phyloP scores from a whole-genome alignment of 2,888 invertebrate genomes.

The Meiosimyza platycephala region DNA sequence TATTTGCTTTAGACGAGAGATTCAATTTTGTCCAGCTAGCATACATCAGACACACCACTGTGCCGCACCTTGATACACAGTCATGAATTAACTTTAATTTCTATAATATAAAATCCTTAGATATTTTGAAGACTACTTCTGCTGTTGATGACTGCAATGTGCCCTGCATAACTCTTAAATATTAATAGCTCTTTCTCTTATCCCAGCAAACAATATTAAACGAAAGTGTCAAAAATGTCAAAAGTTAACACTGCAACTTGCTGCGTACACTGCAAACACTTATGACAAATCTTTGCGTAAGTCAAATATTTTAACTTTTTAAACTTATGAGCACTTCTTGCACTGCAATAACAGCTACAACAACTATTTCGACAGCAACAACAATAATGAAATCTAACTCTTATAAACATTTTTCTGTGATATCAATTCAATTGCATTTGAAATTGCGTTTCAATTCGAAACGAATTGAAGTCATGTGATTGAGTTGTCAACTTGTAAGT shows the following conservation, averaged over 20 bases:
- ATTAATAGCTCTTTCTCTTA: too few relatives aligned
- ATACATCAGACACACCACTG: too few relatives aligned
- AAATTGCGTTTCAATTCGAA: conserved; percentile 21
- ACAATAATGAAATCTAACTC: not conserved
- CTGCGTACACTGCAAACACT: too few relatives aligned
- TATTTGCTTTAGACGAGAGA: too few relatives aligned
- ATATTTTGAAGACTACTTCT: too few relatives aligned
- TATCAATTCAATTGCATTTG: not conserved
- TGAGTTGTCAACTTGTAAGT: not conserved
- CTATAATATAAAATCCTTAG: too few relatives aligned
- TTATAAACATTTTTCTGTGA: conserved; percentile 11
- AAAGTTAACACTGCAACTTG: conserved; percentile 16
- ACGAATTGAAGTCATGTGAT: not conserved
- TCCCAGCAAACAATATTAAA: not conserved
- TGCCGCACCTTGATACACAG: too few relatives aligned
- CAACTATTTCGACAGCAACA: not conserved
- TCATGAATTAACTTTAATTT: too few relatives aligned
- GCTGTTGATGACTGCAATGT: too few relatives aligned
- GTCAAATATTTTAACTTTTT: conserved; percentile 5
- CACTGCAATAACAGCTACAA: not conserved
- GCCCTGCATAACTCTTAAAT: too few relatives aligned
- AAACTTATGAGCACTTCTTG: not conserved
- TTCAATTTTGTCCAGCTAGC: too few relatives aligned
- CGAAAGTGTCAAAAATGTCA: conserved; percentile 20
- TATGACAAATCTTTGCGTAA: not conserved